Percentiles rank a stretch among this genome's conserved stretches.
Conservation (phyloP, 2,797 vertebrate species). For the Taeniopygia guttata region DNA sequence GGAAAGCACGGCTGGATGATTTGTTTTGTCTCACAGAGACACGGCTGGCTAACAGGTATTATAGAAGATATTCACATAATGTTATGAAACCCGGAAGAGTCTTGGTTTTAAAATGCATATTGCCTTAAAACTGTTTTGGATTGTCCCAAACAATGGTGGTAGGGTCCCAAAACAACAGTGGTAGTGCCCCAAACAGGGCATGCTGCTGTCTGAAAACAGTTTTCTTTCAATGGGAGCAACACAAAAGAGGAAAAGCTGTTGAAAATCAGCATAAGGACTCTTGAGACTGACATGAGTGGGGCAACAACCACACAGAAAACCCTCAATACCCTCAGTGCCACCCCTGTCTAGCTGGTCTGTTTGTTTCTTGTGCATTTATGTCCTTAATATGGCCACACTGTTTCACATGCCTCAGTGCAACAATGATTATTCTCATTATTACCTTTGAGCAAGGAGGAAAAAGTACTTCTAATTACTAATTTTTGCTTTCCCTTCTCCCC, state of each 20-base stretch:
- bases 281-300: neutral
- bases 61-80: neutral
- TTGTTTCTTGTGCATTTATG: neutral
- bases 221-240: neutral
- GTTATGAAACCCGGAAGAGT: neutral
- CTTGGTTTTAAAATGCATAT: neutral
- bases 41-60: neutral
- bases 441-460: neutral
- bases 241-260: neutral
- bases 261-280: neutral
- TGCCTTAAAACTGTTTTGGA: neutral
- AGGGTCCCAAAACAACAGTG: neutral
- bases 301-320: neutral
- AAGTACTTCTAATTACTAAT: neutral
- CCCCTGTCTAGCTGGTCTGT: neutral
- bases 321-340: neutral
- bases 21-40: conserved; percentile 18
- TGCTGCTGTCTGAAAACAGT: neutral
- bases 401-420: neutral
- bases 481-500: neutral
- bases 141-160: neutral
- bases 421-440: neutral
- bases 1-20: neutral
- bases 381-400: neutral
- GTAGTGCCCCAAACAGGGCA: neutral